Base-by-base conservation (phyloP, 2,113 vertebrate species). In the Hucho hucho region DNA sequence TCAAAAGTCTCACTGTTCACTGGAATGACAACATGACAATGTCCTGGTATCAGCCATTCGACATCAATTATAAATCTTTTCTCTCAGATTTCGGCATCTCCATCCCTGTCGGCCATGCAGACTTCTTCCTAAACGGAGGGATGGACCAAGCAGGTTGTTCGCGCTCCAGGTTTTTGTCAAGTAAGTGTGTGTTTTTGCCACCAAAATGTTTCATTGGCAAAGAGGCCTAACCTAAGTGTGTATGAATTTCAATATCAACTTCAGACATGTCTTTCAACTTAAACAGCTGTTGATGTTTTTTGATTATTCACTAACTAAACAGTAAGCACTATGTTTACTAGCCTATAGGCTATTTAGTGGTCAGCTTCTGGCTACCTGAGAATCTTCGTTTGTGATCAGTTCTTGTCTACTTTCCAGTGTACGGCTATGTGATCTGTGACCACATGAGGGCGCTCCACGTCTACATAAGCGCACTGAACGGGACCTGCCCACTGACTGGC, bases 61-160 rank as follows among this genome's bases (percentile, higher is more conserved):
- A 43, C 37, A 43, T 43, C 37, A 11, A 43, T 12, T 43, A 43
- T 43, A 9, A 43, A 11, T 9, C 37, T 43, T 43, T 43, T 43
- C 7, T 43, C 9, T 82, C 90, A 99, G 98, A 95, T 88, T 95
- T 97, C 0, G 98, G 98, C 22, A 98, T 99, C 83, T 96, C 93
- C 67, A 98, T 97, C 87, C 96, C 96, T 6, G 95, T 99, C 0
- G 98, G 97, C 67, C 97, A 99, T 0, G 92, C 98, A 0, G 97
- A 98, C 84, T 99, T 95, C 81, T 99, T 94, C 2, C 84, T 98
- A 76, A 99, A 99, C 0, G 98, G 96, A 68, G 98, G 97, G 28
- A 94, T 94, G 81, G 97, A 99, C 85, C 98, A 99, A 82, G 93
- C 94, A 0, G 97, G 97, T 75, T 99, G 98, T 47, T 69, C 80